phyloP scores from a whole-genome alignment of 2,888 invertebrate genomes.

The Ochropleura plecta region DNA sequence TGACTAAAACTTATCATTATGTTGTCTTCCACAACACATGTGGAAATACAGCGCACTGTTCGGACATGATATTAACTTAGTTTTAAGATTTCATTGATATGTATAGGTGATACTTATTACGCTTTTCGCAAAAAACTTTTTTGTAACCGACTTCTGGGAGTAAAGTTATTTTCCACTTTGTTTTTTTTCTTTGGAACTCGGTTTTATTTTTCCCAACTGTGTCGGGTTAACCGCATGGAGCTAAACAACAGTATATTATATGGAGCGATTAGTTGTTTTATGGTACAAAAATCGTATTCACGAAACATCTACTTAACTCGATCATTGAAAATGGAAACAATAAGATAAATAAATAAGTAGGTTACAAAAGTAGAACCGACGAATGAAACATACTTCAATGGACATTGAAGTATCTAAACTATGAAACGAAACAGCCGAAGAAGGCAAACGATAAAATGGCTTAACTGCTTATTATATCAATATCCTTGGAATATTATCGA shows the following conservation, averaged over 20 bases:
- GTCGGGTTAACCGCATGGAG: no score
- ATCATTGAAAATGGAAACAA: slow-evolving; percentile 3
- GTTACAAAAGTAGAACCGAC: not conserved
- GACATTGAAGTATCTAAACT: slow-evolving; percentile 16
- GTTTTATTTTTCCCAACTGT: no score
- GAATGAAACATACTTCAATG: slow-evolving; percentile 5
- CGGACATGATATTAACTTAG: not conserved
- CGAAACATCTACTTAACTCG: not conserved
- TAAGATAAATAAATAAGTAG: not conserved
- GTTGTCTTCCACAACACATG: no score
- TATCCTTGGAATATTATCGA: slow-evolving; percentile 13
- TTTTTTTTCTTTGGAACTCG: no score
- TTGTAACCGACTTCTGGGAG: no score
- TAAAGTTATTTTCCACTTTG: no score
- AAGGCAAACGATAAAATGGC: not conserved
- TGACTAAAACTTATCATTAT: no score
- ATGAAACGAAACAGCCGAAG: not conserved
- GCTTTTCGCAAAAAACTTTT: not conserved
- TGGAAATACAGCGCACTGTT: no score
- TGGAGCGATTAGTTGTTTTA: no score
- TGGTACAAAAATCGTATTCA: not conserved
- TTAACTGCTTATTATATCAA: not conserved
- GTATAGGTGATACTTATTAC: not conserved
- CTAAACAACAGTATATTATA: no score
- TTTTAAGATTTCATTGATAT: not conserved